Base-by-base conservation (phyloP, 2,797 vertebrate genomes). In the Microchirus variegatus region DNA sequence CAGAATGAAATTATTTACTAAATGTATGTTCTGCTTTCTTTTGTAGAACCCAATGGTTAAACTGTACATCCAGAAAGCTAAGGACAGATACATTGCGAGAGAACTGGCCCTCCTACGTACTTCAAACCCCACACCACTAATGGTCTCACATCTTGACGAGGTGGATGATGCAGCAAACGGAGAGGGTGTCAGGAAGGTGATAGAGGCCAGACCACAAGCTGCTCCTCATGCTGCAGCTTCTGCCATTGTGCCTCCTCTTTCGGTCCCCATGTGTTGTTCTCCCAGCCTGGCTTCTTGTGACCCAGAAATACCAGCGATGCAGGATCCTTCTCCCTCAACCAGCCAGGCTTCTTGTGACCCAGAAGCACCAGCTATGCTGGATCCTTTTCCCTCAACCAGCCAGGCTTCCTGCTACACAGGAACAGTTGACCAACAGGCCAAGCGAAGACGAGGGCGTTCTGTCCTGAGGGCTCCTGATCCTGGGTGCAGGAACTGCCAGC, bases 91-190 rank as follows among this genome's bases (percentile, higher is more conserved):
- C 45, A 48, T 59, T 16, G 36, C 0, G 10, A 48, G 22, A 11
- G 14, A 59, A 59, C 36, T 48, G 18, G 45, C 56, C 14, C 18
- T 48, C 18, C 36, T 59, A 19, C 14, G 2, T 10, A 0, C 45
- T 7, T 59, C 18, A 18, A 48, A 59, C 1, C 45, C 45, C 56
- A 26, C 36, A 59, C 2, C 56, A 59, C 18, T 0, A 59, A 12
- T 48, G 56, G 35, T 16, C 18, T 59, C 56, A 48, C 36, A 59
- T 48, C 17, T 10, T n/a, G 56, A 58, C 8, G 10, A 58, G 10
- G 47, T 31, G 47, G 47, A 49, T 49, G 47, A 48, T 26, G 19
- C 11, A 48, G 46, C 14, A 7, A 48, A 22, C 26, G 46, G 26
- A 48, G 19, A 48, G 46, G 46, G 46, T 14, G 12, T 48, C 46